Evolutionary conservation across 2,797 vertebrate species (phyloP).

Genomic region (Antrozous pallidus): DNA sequence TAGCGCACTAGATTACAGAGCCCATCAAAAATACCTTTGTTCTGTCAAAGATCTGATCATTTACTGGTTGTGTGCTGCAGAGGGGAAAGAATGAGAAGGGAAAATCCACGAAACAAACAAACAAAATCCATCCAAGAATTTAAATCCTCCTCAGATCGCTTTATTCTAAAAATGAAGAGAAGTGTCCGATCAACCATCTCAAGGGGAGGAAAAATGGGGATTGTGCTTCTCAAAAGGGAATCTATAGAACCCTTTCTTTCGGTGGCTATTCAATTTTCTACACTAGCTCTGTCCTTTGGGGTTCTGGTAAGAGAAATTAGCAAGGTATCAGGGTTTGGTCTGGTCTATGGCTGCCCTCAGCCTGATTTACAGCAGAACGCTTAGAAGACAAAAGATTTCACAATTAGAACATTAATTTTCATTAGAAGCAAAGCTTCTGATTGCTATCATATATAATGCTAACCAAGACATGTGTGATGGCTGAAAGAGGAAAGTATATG

Average conservation of each 20-base stretch:
- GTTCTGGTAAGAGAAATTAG: slow-evolving; percentile 7
- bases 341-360: not conserved
- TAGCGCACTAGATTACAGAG: slow-evolving; percentile 83
- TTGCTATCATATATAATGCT: slow-evolving; percentile 18
- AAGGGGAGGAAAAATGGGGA: slow-evolving; percentile 29
- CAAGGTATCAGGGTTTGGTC: slow-evolving; percentile 17
- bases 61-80: slow-evolving; percentile 90
- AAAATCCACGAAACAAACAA: slow-evolving; percentile 65
- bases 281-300: slow-evolving; percentile 4
- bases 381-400: slow-evolving; percentile 49
- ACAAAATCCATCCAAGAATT: slow-evolving; percentile 75
- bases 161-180: slow-evolving; percentile 49
- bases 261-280: slow-evolving; percentile 20
- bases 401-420: slow-evolving; percentile 50
- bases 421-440: slow-evolving; percentile 51
- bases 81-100: slow-evolving; percentile 87
- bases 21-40: slow-evolving; percentile 89
- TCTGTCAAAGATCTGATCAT: slow-evolving; percentile 94
- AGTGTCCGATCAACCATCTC: slow-evolving; percentile 11
- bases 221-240: not conserved
- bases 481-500: not conserved
- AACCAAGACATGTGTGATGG: not conserved
- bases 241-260: slow-evolving; percentile 21
- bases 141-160: slow-evolving; percentile 65
- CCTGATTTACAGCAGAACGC: slow-evolving; percentile 26